phyloP scores from a whole-genome alignment of 2,113 vertebrate genomes.

The Panthera uncia region DNA sequence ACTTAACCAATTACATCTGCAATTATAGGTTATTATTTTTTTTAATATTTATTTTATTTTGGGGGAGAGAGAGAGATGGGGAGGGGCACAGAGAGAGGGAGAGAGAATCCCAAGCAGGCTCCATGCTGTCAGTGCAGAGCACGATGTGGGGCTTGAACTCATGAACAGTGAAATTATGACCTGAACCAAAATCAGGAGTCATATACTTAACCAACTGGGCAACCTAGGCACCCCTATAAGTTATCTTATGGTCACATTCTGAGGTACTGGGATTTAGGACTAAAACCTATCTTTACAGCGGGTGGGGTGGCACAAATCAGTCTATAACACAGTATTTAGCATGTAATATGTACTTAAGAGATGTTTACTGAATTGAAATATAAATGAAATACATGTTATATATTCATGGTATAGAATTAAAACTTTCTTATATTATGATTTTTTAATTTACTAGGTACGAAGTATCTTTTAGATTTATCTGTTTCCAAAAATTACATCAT shows the following conservation, averaged over 20 bases:
- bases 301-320: neutral
- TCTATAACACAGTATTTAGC: neutral
- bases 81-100: no score
- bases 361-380: neutral
- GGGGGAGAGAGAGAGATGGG: no score
- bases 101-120: no score
- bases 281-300: neutral
- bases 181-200: no score
- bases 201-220: no score
- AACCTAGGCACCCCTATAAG: no score
- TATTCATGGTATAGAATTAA: neutral
- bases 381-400: neutral
- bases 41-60: no score
- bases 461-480: neutral
- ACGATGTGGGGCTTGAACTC: no score
- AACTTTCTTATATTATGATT: neutral
- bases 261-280: neutral
- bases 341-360: neutral
- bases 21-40: neutral
- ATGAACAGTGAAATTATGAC: no score
- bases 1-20: neutral
- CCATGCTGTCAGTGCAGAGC: no score
- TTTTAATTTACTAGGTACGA: neutral
- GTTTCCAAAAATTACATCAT: neutral
- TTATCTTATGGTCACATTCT: neutral